Percentiles rank a stretch among this genome's conserved stretches.
These are phyloP conservation scores for Nothoprocta pentlandii DNA, from an alignment of 2,113 vertebrate species.

Conservation along the genomic window DNA sequence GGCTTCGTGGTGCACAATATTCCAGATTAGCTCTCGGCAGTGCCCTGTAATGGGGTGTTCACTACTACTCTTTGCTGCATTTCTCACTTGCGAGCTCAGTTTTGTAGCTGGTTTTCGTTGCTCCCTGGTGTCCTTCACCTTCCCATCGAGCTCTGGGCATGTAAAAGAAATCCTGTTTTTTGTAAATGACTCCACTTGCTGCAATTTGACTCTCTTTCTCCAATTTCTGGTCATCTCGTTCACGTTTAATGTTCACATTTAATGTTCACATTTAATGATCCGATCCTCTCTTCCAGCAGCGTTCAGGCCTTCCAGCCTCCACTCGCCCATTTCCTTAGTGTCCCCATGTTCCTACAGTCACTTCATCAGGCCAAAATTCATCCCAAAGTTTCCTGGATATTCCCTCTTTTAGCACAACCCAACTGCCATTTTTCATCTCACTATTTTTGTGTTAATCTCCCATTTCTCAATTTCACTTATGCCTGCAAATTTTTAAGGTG, in stretches of 20 bases:
- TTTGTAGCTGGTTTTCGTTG: background rate
- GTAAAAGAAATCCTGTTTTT: no score
- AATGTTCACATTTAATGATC: background rate
- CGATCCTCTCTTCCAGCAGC: background rate
- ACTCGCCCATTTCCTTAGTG: rapidly evolving
- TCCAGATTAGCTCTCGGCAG: background rate
- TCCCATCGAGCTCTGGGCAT: rapidly evolving
- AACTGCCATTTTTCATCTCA: rapidly evolving
- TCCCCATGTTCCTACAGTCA: background rate
- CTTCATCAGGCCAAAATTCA: background rate
- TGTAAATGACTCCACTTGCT: background rate
- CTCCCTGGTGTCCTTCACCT: rapidly evolving
- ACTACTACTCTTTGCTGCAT: rapidly evolving
- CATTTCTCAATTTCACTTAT: rapidly evolving
- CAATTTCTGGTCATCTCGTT: background rate
- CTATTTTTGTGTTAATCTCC: rapidly evolving
- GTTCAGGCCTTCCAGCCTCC: background rate
- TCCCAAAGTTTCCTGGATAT: background rate
- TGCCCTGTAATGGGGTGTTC: background rate
- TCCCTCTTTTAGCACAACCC: background rate
- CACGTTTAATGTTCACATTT: background rate
- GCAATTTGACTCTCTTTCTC: background rate
- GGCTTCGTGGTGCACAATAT: rapidly evolving
- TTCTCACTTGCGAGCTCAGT: background rate
- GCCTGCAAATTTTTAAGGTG: background rate